Conservation (phyloP, 53 echinoderm and acorn worm species). For the Crossaster papposus region DNA sequence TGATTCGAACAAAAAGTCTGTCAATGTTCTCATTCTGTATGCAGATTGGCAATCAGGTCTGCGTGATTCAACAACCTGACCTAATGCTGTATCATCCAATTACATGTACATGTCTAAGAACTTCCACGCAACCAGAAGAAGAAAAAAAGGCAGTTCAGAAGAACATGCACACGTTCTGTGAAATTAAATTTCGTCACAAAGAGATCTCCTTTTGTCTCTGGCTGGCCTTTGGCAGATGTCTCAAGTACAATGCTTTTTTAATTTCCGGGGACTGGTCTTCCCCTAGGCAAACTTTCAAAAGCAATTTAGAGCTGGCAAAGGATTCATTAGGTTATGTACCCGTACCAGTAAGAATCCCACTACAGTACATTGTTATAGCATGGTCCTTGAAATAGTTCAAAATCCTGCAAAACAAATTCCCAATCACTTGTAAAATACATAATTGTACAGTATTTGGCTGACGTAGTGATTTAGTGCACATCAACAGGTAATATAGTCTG, state of each 20-base stretch:
- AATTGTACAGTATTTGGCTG: too few species aligned
- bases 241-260: slow-evolving; percentile 14
- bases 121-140: background rate
- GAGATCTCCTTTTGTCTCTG: background rate
- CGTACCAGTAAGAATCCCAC: too few species aligned
- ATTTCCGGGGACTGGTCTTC: slow-evolving; percentile 4
- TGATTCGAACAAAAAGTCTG: slow-evolving; percentile 35
- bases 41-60: background rate
- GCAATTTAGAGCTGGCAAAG: background rate
- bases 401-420: too few species aligned
- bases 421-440: too few species aligned
- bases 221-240: background rate
- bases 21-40: slow-evolving; percentile 23
- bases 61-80: background rate
- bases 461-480: too few species aligned
- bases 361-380: too few species aligned
- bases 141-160: background rate
- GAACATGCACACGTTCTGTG: background rate
- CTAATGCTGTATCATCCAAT: background rate
- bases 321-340: too few species aligned
- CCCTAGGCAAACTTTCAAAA: background rate
- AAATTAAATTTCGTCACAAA: background rate
- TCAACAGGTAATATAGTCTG: too few species aligned
- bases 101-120: background rate
- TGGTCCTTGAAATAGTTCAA: too few species aligned